These are phyloP conservation scores for Trinectes maculatus DNA, from an alignment of 2,113 vertebrate species.

Conservation along the genomic window DNA sequence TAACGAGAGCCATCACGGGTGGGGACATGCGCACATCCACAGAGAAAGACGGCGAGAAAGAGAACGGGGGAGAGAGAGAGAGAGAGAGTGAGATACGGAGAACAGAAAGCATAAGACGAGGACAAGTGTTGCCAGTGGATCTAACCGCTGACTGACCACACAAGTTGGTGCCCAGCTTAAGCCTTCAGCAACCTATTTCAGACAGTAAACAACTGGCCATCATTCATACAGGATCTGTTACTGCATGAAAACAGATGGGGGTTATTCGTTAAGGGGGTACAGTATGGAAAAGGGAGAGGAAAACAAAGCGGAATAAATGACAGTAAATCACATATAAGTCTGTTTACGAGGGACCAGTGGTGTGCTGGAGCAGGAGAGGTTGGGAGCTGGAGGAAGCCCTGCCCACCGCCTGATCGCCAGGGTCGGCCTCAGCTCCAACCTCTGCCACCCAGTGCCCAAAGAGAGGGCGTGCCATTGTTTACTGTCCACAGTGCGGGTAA, in stretches of 20 bases:
- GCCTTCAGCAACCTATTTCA: conserved; percentile 31
- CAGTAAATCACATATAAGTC: conserved; percentile 42
- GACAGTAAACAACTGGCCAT: conserved; percentile 59
- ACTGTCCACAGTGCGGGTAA: conserved; percentile 77
- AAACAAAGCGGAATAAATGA: conserved; percentile 21
- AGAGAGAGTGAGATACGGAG: conserved; percentile 18
- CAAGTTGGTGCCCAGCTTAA: conserved; percentile 34
- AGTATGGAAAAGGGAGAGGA: not conserved
- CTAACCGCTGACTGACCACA: conserved; percentile 61
- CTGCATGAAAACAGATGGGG: not conserved
- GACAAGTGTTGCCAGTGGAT: conserved; percentile 46
- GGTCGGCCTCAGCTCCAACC: conserved; percentile 52
- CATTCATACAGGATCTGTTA: conserved; percentile 37
- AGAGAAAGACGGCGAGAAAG: conserved; percentile 12
- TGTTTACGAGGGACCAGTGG: conserved; percentile 45
- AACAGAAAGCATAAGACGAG: conserved; percentile 39
- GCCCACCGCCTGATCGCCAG: conserved; percentile 43
- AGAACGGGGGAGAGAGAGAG: conserved; percentile 6
- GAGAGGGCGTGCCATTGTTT: conserved; percentile 80
- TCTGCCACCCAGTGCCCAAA: conserved; percentile 56
- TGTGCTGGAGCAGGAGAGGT: conserved; percentile 27
- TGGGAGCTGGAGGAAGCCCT: conserved; percentile 40
- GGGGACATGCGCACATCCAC: conserved; percentile 59
- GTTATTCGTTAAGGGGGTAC: not conserved
- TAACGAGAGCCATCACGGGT: conserved; percentile 75